phyloP scores from a whole-genome alignment of 2,797 vertebrate species.

The Leptodactylus fallax region DNA sequence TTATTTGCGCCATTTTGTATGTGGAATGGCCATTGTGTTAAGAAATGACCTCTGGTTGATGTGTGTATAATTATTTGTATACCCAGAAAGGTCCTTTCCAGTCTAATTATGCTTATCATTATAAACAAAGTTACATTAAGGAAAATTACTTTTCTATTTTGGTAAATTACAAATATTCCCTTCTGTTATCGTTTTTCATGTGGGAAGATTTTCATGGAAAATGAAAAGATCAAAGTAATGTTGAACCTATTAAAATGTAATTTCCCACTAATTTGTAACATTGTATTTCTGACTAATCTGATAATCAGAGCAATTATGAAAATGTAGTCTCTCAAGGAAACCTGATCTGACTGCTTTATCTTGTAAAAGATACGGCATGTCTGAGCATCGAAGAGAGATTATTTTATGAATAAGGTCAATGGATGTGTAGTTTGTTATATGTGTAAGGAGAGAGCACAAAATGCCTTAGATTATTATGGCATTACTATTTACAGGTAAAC shows the following conservation, averaged over 20 bases:
- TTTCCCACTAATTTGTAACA: constrained; percentile 52
- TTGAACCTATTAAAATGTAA: constrained; percentile 59
- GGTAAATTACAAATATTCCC: constrained; percentile 7
- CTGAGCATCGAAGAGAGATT: not conserved
- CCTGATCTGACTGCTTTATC: constrained; percentile 32
- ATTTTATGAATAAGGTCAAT: not conserved
- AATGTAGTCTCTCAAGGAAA: constrained; percentile 46
- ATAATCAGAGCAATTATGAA: constrained; percentile 53
- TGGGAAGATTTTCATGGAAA: constrained; percentile 29
- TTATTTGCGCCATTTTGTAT: not conserved
- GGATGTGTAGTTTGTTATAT: not conserved
- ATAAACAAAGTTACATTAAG: constrained; percentile 18
- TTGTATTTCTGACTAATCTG: constrained; percentile 58
- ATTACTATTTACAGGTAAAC: not conserved
- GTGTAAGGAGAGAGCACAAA: not conserved
- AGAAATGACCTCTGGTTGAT: not conserved
- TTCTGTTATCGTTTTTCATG: constrained; percentile 40
- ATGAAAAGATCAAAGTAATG: constrained; percentile 57
- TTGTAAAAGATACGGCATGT: not conserved
- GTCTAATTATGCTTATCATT: constrained; percentile 12
- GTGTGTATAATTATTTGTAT: constrained; percentile 21
- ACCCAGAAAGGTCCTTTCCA: not conserved
- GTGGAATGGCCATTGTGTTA: not conserved
- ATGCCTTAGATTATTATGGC: not conserved
- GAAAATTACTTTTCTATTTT: constrained; percentile 15